A percentile compares a stretch with the other conserved stretches of the same genome.
Conservation (phyloP, 2,797 vertebrate species). For the Meda fulgida region DNA sequence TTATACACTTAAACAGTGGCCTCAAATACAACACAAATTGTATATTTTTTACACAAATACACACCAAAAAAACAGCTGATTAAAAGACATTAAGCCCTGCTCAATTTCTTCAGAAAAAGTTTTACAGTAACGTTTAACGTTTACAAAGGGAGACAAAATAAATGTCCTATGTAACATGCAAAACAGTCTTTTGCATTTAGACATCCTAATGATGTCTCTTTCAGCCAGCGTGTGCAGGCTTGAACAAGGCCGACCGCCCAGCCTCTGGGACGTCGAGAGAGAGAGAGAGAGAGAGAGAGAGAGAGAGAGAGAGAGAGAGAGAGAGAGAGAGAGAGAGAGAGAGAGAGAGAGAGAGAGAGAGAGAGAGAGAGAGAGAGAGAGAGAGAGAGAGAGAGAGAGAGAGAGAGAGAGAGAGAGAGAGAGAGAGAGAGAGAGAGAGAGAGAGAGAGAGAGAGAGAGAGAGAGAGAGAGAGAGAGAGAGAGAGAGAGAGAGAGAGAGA, state of each 20-base stretch:
- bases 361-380: too few species aligned
- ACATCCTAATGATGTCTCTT: background rate
- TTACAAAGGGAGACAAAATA: background rate
- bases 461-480: too few species aligned
- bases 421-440: too few species aligned
- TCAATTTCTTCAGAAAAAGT: background rate
- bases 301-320: too few species aligned
- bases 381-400: too few species aligned
- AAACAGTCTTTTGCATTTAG: too few species aligned
- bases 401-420: too few species aligned
- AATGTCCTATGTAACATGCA: background rate
- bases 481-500: too few species aligned
- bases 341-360: constrained; percentile 52
- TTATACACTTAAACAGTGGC: background rate
- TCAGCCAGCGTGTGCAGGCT: constrained; percentile 3
- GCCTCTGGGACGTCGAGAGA: background rate
- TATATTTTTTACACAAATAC: too few species aligned
- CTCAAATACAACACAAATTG: too few species aligned
- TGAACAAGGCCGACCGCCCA: background rate
- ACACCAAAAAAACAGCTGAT: background rate
- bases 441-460: too few species aligned
- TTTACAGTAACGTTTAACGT: background rate
- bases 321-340: constrained; percentile 20
- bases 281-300: constrained; percentile 23
- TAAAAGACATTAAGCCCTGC: background rate